Conservation (phyloP, 2,113 vertebrate species). For the Microcebus griseorufus region DNA sequence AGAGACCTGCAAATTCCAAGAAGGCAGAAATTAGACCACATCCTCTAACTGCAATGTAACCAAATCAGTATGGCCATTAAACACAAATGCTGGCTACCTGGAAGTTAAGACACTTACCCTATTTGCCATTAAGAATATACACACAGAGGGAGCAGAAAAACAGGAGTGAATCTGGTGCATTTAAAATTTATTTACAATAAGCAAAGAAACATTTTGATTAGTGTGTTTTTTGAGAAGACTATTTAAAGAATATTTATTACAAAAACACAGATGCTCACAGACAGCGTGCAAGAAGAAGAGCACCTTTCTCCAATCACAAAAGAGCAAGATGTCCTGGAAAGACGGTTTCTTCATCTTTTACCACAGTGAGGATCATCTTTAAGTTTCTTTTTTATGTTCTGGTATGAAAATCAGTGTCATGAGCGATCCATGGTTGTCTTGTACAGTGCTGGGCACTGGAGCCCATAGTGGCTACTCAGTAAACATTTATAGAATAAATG, state of each 20-base stretch:
- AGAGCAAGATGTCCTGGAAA: not conserved
- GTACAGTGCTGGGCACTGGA: not conserved
- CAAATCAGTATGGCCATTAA: accelerated
- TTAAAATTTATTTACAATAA: not conserved
- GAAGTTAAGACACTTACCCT: not conserved
- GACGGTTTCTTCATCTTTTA: not conserved
- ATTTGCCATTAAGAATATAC: not conserved
- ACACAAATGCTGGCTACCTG: not conserved
- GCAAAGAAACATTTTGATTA: not conserved
- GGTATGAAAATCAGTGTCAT: not conserved
- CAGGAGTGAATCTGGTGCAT: too few species aligned
- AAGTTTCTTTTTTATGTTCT: not conserved
- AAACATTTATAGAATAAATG: not conserved
- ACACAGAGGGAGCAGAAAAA: not conserved
- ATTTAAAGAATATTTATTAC: not conserved
- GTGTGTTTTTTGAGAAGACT: not conserved
- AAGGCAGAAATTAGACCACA: not conserved
- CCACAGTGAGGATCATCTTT: not conserved
- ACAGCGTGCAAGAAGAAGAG: not conserved
- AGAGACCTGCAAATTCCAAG: not conserved
- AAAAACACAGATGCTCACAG: not conserved
- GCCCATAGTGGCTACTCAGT: not conserved
- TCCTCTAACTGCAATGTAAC: not conserved
- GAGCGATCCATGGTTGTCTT: not conserved
- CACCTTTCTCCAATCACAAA: not conserved